Conservation (phyloP, 2,113 vertebrate genomes). For the Anoplopoma fimbria region DNA sequence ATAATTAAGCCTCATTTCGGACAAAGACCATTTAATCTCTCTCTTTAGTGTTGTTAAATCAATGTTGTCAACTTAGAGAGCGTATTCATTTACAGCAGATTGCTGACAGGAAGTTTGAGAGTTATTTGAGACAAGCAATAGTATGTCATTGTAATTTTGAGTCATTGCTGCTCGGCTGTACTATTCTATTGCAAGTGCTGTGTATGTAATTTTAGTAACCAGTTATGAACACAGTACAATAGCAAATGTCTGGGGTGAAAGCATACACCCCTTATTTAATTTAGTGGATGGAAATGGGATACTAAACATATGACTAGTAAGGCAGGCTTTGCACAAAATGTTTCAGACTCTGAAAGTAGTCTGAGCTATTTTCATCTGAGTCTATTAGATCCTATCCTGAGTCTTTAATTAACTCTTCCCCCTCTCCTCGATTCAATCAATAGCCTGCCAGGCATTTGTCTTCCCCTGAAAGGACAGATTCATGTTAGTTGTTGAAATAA, state of each 20-base stretch:
- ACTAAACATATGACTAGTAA: slow-evolving; percentile 4
- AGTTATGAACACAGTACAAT: not conserved
- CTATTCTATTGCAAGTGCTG: not conserved
- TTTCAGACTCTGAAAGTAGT: slow-evolving; percentile 10
- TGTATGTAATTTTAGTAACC: not conserved
- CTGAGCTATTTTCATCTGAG: slow-evolving; percentile 25
- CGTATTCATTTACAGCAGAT: not conserved
- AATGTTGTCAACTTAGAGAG: not conserved
- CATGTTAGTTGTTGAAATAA: not conserved
- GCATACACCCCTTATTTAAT: not conserved
- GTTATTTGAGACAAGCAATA: not conserved
- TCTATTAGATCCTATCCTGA: slow-evolving; percentile 28
- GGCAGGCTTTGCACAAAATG: not conserved
- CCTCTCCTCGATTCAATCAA: slow-evolving; percentile 36
- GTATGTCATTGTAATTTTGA: not conserved
- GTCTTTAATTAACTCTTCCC: slow-evolving; percentile 51
- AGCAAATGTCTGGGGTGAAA: not conserved
- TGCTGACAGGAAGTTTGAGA: not conserved
- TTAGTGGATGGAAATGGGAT: not conserved
- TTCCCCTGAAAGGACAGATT: slow-evolving; percentile 6
- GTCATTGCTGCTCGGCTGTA: not conserved
- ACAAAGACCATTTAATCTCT: slow-evolving; percentile 7
- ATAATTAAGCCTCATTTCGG: slow-evolving; percentile 3
- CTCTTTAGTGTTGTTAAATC: not conserved
- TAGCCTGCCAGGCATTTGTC: slow-evolving; percentile 19